phyloP scores from a whole-genome alignment of 2,113 vertebrate genomes.

The Channa maculata region DNA sequence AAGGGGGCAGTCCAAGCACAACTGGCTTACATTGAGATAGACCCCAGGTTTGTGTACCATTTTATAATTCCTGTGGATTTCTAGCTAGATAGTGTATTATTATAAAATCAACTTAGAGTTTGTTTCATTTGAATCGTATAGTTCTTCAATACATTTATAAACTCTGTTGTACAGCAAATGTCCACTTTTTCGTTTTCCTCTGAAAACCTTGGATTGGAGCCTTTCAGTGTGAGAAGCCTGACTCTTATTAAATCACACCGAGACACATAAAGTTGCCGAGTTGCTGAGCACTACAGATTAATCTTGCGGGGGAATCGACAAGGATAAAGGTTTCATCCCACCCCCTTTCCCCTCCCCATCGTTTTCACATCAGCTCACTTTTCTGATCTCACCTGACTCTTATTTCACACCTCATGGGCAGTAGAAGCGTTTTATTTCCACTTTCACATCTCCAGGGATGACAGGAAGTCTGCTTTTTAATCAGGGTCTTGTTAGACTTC shows the following conservation, averaged over 20 bases:
- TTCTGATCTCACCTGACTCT: conserved; percentile 62
- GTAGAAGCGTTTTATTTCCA: conserved; percentile 10
- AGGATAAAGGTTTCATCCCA: conserved; percentile 6
- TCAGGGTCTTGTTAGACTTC: conserved; percentile 49
- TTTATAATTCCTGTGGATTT: too few species aligned
- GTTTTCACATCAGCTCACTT: conserved; percentile 42
- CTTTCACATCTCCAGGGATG: conserved; percentile 47
- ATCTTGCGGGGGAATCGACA: neutral
- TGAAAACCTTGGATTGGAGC: neutral
- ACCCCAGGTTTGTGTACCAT: too few species aligned
- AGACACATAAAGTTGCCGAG: conserved; percentile 9
- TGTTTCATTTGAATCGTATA: neutral
- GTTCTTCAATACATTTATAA: too few species aligned
- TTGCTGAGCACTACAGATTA: conserved; percentile 20
- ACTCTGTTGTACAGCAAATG: neutral
- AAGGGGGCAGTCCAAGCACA: too few species aligned
- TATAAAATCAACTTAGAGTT: neutral
- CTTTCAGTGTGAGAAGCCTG: conserved; percentile 11
- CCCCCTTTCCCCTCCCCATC: conserved; percentile 8
- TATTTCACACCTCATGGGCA: conserved; percentile 63
- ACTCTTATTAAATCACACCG: conserved; percentile 20
- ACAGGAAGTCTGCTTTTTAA: conserved; percentile 61
- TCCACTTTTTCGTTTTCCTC: neutral
- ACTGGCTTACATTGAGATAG: too few species aligned
- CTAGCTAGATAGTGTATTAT: neutral